Evolutionary conservation across 2,797 vertebrate species (phyloP).

Genomic region (Darevskia nairensis): DNA sequence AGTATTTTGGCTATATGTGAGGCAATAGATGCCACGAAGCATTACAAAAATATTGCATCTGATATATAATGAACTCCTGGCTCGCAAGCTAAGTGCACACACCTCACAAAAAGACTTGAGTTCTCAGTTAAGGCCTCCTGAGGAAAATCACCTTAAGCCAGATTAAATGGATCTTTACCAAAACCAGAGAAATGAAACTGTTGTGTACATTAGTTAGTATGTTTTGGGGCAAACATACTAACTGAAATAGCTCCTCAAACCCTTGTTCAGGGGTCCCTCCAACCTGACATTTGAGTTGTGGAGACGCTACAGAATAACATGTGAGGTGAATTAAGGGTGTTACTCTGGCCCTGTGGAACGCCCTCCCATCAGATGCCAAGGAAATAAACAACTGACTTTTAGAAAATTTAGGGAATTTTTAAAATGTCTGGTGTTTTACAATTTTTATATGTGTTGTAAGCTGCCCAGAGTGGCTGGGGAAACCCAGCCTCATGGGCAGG

Average conservation of each 20-base stretch:
- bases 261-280: too few relatives aligned
- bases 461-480: too few relatives aligned
- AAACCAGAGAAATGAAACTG: constrained; percentile 25
- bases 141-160: constrained; percentile 35
- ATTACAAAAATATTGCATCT: neutral
- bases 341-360: too few relatives aligned
- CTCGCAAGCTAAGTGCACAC: neutral
- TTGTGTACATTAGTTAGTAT: constrained; percentile 33
- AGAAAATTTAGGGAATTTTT: too few relatives aligned
- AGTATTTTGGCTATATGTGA: neutral
- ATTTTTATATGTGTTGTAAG: too few relatives aligned
- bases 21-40: neutral
- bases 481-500: too few relatives aligned
- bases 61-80: neutral
- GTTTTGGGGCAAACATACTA: neutral
- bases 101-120: constrained; percentile 22
- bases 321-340: too few relatives aligned
- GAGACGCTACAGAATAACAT: too few relatives aligned
- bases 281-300: too few relatives aligned
- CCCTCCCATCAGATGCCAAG: too few relatives aligned
- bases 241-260: neutral
- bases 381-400: too few relatives aligned
- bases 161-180: constrained; percentile 31
- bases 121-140: constrained; percentile 29
- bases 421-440: too few relatives aligned